These are phyloP conservation scores for Temnothorax longispinosus DNA, from an alignment of 1,140 invertebrate genomes.

Conservation along the genomic window DNA sequence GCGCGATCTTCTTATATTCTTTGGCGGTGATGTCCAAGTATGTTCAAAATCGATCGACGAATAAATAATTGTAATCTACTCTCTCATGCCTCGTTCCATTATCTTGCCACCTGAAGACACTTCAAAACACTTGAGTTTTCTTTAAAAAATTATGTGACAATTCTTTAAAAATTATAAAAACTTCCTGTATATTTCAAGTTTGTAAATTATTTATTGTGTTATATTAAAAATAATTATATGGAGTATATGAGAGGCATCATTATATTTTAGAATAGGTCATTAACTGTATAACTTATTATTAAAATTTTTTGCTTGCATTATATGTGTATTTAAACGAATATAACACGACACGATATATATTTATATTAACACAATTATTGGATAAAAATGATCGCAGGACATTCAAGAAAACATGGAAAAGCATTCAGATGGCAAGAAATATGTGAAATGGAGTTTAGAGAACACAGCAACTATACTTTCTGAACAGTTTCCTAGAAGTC, in stretches of 20 bases:
- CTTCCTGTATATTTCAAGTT: not conserved
- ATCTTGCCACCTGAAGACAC: not conserved
- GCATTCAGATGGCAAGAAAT: conserved; percentile 90
- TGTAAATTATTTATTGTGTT: not conserved
- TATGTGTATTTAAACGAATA: not conserved
- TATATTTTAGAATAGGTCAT: not conserved
- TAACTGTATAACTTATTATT: not conserved
- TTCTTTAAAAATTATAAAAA: not conserved
- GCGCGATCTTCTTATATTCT: conserved; percentile 89
- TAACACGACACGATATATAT: no score
- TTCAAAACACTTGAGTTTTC: not conserved
- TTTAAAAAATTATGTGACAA: not conserved
- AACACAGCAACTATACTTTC: conserved; percentile 89
- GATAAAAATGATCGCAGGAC: conserved; percentile 86
- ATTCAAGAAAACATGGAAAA: conserved; percentile 92
- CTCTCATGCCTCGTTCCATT: not conserved
- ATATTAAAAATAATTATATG: not conserved
- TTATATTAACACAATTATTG: conserved; percentile 1
- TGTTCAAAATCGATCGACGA: conserved; percentile 3
- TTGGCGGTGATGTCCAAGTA: conserved; percentile 96
- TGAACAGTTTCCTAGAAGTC: conserved; percentile 89
- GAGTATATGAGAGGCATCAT: not conserved
- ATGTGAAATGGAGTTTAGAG: conserved; percentile 92
- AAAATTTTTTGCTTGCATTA: not conserved
- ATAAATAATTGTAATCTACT: not conserved